Evolutionary conservation across 2,888 invertebrate species (phyloP).

Genomic region (Venusia cambrica): DNA sequence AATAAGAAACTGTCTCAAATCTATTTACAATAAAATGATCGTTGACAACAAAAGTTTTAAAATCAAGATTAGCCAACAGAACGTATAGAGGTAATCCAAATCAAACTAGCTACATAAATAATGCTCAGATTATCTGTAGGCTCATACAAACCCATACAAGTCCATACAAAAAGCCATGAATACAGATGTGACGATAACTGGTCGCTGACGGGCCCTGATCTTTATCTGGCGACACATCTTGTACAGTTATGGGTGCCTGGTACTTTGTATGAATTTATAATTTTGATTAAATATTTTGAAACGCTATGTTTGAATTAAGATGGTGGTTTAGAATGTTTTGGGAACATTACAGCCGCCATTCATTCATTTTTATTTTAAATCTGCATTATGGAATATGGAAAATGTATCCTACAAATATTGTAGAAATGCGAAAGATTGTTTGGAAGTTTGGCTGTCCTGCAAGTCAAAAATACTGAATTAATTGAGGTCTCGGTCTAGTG

Average conservation of each 20-base stretch:
- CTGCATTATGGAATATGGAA: no score
- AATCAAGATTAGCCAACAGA: constrained; percentile 9
- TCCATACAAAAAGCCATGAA: constrained; percentile 23
- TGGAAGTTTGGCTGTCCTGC: no score
- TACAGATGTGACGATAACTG: constrained; percentile 29
- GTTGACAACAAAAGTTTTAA: constrained; percentile 2
- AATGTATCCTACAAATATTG: no score
- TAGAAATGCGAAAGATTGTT: no score
- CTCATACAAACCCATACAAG: constrained; percentile 24
- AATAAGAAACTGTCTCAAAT: no score
- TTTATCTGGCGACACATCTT: constrained; percentile 43
- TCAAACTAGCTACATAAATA: constrained; percentile 26
- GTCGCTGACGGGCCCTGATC: constrained; percentile 31
- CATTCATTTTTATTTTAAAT: no score
- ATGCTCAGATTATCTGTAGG: constrained; percentile 22
- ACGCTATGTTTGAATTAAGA: constrained; percentile 22
- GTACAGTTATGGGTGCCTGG: constrained; percentile 69
- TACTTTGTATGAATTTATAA: constrained; percentile 71
- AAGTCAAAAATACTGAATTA: no score
- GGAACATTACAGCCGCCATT: no score
- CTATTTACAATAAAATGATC: no score
- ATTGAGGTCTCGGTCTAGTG: no score
- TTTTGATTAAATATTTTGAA: constrained; percentile 32
- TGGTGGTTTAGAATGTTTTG: no score
- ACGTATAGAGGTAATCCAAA: constrained; percentile 23